Evolutionary conservation across 2,888 invertebrate genomes (phyloP).

Genomic region (Strigamia crassipes): DNA sequence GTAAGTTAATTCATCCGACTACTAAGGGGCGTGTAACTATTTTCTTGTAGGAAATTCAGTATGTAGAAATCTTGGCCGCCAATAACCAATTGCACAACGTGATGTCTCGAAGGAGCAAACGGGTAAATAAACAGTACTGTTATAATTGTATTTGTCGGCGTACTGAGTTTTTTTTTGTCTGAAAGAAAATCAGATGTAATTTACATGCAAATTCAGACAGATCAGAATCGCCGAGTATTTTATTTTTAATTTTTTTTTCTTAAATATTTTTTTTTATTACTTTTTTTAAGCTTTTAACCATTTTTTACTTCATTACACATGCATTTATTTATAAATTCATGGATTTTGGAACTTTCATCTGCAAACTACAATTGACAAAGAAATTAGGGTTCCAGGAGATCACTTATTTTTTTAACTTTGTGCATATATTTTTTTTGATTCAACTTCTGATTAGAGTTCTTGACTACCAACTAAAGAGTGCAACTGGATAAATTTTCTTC

Average conservation of each 20-base stretch:
- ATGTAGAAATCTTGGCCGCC: too few species aligned
- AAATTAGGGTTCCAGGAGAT: neutral
- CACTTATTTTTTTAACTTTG: neutral
- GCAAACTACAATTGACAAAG: neutral
- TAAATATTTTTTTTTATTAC: neutral
- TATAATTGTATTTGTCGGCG: too few species aligned
- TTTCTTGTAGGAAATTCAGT: too few species aligned
- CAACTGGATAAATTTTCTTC: conserved; percentile 11
- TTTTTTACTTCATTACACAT: neutral
- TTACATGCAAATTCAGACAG: neutral
- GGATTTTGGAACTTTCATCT: neutral
- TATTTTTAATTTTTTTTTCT: neutral
- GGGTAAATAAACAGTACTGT: too few species aligned
- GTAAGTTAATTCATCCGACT: too few species aligned
- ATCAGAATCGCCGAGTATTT: neutral
- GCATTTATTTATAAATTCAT: conserved; percentile 38
- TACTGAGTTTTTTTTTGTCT: too few species aligned
- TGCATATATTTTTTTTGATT: neutral
- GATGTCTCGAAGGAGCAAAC: too few species aligned
- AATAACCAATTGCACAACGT: too few species aligned
- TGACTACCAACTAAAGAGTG: conserved; percentile 28
- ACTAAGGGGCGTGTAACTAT: too few species aligned
- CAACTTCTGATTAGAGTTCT: conserved; percentile 15
- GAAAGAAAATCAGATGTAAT: too few species aligned
- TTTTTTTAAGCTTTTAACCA: neutral